phyloP scores from a whole-genome alignment of 1,140 invertebrate species.

The Stenopsyche tienmushanensis region DNA sequence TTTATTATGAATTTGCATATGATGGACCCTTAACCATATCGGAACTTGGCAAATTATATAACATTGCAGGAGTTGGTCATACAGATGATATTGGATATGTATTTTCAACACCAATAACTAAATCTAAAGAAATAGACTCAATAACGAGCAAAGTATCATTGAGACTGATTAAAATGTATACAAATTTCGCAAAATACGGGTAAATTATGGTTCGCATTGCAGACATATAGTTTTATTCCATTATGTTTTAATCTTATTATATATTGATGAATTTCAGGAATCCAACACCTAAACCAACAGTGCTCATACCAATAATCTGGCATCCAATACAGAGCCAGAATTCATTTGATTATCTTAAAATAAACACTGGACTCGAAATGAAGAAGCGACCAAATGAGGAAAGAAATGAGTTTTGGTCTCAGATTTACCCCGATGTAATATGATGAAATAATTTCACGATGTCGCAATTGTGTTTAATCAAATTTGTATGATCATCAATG shows the following conservation, averaged over 20 bases:
- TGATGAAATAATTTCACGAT: no score
- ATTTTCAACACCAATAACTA: slow-evolving; percentile 47
- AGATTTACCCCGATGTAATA: no score
- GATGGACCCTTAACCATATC: slow-evolving; percentile 47
- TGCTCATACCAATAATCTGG: slow-evolving; percentile 43
- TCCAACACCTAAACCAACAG: slow-evolving; percentile 45
- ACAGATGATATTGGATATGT: slow-evolving; percentile 50
- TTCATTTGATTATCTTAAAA: slow-evolving; percentile 48
- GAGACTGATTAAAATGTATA: slow-evolving; percentile 52
- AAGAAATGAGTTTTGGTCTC: slow-evolving; percentile 50
- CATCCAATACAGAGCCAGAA: slow-evolving; percentile 43
- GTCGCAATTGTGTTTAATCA: no score
- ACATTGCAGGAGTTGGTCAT: slow-evolving; percentile 45
- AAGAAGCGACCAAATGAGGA: slow-evolving; percentile 48
- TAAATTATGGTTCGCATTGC: slow-evolving; percentile 37
- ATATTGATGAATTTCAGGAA: slow-evolving; percentile 42
- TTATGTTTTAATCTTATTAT: neutral
- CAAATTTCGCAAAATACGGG: slow-evolving; percentile 59
- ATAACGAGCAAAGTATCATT: slow-evolving; percentile 46
- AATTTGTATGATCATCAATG: no score
- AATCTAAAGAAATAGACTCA: slow-evolving; percentile 41
- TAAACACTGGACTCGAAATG: slow-evolving; percentile 45
- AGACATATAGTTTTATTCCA: no score
- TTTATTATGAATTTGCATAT: slow-evolving; percentile 45
- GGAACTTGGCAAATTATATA: slow-evolving; percentile 46